Evolutionary conservation across 2,113 vertebrate species (phyloP).

Genomic region (Mobula hypostoma): DNA sequence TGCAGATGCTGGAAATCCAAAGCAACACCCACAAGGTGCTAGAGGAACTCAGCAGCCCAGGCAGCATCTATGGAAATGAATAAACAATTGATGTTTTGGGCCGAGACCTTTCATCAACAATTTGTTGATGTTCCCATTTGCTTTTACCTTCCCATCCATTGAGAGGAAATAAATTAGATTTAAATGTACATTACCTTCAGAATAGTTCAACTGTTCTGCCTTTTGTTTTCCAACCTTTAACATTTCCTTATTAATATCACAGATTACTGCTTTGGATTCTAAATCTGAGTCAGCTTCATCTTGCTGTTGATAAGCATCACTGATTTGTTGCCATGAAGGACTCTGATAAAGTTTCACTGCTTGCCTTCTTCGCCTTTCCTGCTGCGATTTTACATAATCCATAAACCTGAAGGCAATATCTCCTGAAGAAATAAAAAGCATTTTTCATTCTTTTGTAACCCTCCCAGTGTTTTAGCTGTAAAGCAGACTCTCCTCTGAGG

Average conservation of each 20-base stretch:
- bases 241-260: slow-evolving; percentile 97
- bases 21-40: no score
- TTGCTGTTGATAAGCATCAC: slow-evolving; percentile 55
- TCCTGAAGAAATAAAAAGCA: slow-evolving; percentile 55
- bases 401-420: slow-evolving; percentile 92
- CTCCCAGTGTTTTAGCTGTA: background rate
- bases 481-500: background rate
- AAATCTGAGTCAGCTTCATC: slow-evolving; percentile 44
- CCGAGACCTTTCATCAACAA: no score
- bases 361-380: slow-evolving; percentile 51
- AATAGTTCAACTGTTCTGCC: slow-evolving; percentile 58
- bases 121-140: background rate
- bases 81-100: no score
- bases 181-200: slow-evolving; percentile 56
- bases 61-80: no score
- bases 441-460: background rate
- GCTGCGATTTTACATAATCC: slow-evolving; percentile 64
- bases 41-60: no score
- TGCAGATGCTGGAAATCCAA: no score
- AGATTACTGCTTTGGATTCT: slow-evolving; percentile 69
- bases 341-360: slow-evolving; percentile 58
- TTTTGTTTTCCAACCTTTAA: slow-evolving; percentile 80
- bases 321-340: slow-evolving; percentile 76
- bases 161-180: background rate
- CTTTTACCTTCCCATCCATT: background rate